phyloP scores from a whole-genome alignment of 23 tunicate species.

The Styela plicata region DNA sequence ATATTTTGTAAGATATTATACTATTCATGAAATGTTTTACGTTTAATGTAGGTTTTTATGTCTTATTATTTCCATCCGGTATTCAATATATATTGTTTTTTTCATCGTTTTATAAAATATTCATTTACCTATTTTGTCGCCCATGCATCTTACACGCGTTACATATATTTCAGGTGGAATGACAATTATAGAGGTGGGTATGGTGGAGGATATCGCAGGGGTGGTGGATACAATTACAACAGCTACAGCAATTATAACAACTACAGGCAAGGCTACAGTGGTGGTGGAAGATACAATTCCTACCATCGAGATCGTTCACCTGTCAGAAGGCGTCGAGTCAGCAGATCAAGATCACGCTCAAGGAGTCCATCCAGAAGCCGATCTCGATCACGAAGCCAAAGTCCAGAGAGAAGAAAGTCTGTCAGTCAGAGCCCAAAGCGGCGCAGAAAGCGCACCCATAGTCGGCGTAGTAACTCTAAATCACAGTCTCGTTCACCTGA shows the following conservation, averaged over 20 bases:
- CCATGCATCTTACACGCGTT: neutral
- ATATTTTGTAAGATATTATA: slow-evolving; percentile 5
- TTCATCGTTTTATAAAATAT: no score
- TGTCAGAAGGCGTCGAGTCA: neutral
- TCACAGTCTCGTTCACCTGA: neutral
- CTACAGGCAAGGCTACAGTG: neutral
- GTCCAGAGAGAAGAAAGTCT: neutral
- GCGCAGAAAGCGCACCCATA: neutral
- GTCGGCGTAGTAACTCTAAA: neutral
- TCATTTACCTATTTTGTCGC: neutral
- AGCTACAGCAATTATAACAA: neutral
- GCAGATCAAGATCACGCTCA: neutral
- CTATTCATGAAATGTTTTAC: no score
- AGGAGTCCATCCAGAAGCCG: neutral
- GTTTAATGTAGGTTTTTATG: no score
- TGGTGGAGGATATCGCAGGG: neutral
- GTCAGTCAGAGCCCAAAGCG: slow-evolving; percentile 9
- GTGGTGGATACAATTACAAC: neutral
- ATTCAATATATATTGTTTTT: no score
- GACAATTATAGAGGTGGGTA: neutral
- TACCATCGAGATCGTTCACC: slow-evolving; percentile 6
- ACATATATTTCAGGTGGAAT: neutral
- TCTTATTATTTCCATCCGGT: no score
- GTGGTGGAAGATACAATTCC: neutral
- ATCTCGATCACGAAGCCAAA: neutral